Base-by-base conservation (phyloP, 2,888 invertebrate species). In the Noctua janthe region DNA sequence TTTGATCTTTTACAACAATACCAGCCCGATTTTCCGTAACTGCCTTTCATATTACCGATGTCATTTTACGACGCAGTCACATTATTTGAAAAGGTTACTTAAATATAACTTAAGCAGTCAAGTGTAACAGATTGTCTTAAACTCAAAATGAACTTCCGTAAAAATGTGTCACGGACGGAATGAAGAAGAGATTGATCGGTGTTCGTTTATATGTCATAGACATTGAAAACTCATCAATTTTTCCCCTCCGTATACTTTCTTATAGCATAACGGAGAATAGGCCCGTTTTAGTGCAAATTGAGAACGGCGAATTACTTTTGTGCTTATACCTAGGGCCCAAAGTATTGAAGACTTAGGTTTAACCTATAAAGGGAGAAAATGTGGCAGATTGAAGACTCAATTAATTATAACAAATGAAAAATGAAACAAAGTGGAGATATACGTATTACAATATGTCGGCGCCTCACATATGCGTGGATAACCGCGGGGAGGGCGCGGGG, bases 231-330 rank as follows among this genome's bases (percentile, higher is more conserved):
- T 90, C 91, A 91, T 92, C 87, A 90, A 89, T 92, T 92, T 91
- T 92, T 91, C 90, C 91, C 78, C 90, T 81, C 87, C 87, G 85
- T 91, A 89, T 91, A 92, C 89, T 86, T 92, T 92, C 88, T 90
- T 90, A 87, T 83, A 84, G 84, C 88, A 83, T 89, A 87, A 85
- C 88, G 84, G 78, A 85, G 84, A 88, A 88, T 88, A 87, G 84
- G 85, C 89, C 83, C 88, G 75, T 77, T 91, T 92, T 91, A 93
- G 92, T 92, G 93, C 91, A 93, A 92, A 93, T 93, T 93, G 93
- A 91, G 85, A 90, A 83, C 77, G 89, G 85, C 62, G 83, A 87
- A 91, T 82, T 88, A 87, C 73, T 88, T 89, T 87, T 79, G 59
- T 71, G 74, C 76, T 76, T 80, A 74, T 73, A 77, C 29, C 66